Evolutionary conservation across 2,888 invertebrate species (phyloP), one percentile per base, ranked within the genome.

Genomic region (Yponomeuta plumbellus): DNA sequence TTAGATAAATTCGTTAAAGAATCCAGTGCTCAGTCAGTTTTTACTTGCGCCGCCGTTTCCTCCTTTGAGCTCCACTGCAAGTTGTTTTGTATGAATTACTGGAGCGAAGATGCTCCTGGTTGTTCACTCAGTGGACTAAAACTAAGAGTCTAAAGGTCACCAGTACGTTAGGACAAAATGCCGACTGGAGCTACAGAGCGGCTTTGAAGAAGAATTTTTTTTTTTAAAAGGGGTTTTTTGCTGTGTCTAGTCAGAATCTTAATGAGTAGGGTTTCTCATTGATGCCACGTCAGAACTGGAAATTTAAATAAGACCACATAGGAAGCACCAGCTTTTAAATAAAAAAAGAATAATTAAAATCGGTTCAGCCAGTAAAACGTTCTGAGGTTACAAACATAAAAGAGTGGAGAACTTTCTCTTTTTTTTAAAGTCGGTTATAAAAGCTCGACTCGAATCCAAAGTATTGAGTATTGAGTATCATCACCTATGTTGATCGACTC

Each of bases 1-100:
- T 52, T 52, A 52, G 44, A 52, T 52, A 52, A 52, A 52, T 52
- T 52, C 44, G 44, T 52, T 52, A 52, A 52, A 52, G 44, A 52
- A 52, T 52, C 44, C 44, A 17, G 44, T 52, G 44, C 44, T 13
- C 44, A 52, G 44, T 52, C 17, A 52, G 44, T 52, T 52, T 52
- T 52, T 52, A 52, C 17, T 52, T 52, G 44, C 44, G 44, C 44
- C 44, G 44, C 44, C 44, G 44, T 17, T 17, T 52, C 44, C 44
- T 52, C 44, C 44, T 52, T 52, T 52, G 44, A 52, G 44, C 44
- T 52, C 44, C 44, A 52, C 44, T 52, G 44, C 17, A 52, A 52
- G 17, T 52, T 52, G 44, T 52, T 52, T 52, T 52, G 44, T 52
- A 52, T 52, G 44, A 52, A 52, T 17, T 52, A 17, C 17, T 3